phyloP scores from a whole-genome alignment of 2,113 vertebrate genomes.

The Nerophis ophidion region DNA sequence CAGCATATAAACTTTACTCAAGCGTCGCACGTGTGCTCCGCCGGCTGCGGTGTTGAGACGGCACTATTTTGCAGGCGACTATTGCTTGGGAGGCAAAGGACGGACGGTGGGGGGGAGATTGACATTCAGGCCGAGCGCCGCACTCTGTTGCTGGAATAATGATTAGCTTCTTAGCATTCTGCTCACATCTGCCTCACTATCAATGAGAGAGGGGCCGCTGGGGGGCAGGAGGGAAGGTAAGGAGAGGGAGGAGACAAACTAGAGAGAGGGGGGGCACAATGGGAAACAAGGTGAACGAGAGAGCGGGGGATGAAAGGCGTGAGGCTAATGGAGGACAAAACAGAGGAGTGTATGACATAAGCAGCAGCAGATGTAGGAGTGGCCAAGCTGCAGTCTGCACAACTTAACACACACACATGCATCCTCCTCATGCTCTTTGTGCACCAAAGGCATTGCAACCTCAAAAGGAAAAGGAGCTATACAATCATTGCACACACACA shows the following conservation, averaged over 20 bases:
- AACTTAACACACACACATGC: constrained; percentile 19
- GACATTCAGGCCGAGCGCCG: constrained; percentile 69
- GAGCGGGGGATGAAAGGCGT: constrained; percentile 32
- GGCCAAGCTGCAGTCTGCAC: constrained; percentile 29
- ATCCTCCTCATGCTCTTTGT: constrained; percentile 8
- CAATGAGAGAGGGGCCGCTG: constrained; percentile 62
- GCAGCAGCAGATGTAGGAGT: constrained; percentile 27
- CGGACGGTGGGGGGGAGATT: constrained; percentile 49
- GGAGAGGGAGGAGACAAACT: constrained; percentile 27
- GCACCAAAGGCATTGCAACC: too few relatives aligned
- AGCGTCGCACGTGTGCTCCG: constrained; percentile 25
- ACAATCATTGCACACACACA: too few relatives aligned
- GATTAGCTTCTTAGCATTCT: constrained; percentile 76
- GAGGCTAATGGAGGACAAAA: constrained; percentile 41
- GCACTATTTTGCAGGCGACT: constrained; percentile 31
- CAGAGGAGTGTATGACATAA: constrained; percentile 40
- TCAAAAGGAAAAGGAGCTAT: too few relatives aligned
- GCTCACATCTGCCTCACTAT: constrained; percentile 73
- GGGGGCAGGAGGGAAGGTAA: constrained; percentile 37
- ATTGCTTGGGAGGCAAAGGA: constrained; percentile 51
- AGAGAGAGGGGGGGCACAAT: not conserved
- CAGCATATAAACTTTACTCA: constrained; percentile 32
- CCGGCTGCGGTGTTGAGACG: constrained; percentile 37
- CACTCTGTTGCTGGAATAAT: constrained; percentile 72
- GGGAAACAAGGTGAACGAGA: constrained; percentile 54